Evolutionary conservation across 2,888 invertebrate species (phyloP).

Genomic region (Dysmachus trigonus): DNA sequence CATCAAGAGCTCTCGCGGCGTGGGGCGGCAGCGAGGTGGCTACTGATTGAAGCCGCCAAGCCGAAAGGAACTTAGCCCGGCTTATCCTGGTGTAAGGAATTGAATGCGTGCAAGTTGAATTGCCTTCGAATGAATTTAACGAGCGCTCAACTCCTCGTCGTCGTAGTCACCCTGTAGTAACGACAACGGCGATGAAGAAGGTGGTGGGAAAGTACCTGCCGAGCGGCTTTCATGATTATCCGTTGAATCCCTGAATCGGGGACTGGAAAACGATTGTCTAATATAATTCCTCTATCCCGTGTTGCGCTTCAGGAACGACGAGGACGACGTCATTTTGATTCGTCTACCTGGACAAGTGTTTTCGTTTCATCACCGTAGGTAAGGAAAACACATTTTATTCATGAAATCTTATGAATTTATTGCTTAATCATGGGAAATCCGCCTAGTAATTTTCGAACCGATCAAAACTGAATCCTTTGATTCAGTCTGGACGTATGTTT

Average conservation of each 20-base stretch:
- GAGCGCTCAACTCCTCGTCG: not conserved
- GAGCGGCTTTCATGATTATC: not conserved
- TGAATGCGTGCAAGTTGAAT: not conserved
- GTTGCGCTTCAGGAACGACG: not conserved
- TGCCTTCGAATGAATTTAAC: not conserved
- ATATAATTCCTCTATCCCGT: not conserved
- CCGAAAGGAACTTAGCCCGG: slow-evolving; percentile 6
- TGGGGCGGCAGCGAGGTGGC: not conserved
- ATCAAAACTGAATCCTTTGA: not conserved
- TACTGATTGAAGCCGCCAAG: slow-evolving; percentile 4
- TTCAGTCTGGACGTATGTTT: not conserved
- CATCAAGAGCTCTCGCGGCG: slow-evolving; percentile 25
- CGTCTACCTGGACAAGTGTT: not conserved
- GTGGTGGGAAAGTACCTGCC: not conserved
- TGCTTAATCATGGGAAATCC: not conserved
- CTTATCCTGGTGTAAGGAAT: slow-evolving; percentile 8
- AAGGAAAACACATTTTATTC: not conserved
- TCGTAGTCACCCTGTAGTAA: not conserved
- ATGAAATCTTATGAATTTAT: not conserved
- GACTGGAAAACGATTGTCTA: not conserved
- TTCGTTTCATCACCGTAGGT: not conserved
- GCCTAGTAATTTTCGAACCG: not conserved
- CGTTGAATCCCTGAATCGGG: not conserved
- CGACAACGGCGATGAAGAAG: not conserved
- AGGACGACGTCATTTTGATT: not conserved